Evolutionary conservation across 1,140 invertebrate species (phyloP).

Genomic region (Leptinotarsa lineolata): DNA sequence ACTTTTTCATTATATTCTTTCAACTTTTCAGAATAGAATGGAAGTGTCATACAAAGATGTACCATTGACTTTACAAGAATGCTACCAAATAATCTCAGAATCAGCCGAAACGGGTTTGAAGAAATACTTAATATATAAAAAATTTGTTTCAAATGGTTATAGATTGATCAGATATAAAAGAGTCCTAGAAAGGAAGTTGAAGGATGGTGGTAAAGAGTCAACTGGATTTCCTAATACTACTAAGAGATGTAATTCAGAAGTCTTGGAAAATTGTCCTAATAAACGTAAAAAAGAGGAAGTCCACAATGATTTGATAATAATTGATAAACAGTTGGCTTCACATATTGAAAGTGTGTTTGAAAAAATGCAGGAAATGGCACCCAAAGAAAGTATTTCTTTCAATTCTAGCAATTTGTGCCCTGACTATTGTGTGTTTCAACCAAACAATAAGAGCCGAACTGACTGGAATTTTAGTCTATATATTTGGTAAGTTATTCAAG

Average conservation of each 20-base stretch:
- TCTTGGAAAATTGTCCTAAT: not conserved
- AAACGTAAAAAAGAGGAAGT: not conserved
- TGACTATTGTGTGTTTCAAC: conserved; percentile 41
- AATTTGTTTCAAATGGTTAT: conserved; percentile 47
- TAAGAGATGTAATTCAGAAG: conserved; percentile 11
- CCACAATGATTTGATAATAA: not conserved
- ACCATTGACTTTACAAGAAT: conserved; percentile 49
- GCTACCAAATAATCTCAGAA: conserved; percentile 45
- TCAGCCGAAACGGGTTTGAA: conserved; percentile 32
- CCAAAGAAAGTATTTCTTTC: conserved; percentile 19
- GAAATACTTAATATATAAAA: conserved; percentile 48
- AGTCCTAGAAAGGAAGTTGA: conserved; percentile 20
- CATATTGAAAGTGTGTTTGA: conserved; percentile 31
- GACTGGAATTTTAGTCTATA: conserved; percentile 38
- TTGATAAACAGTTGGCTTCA: not conserved
- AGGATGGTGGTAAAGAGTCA: not conserved
- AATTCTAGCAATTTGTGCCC: conserved; percentile 16
- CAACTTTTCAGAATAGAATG: conserved; percentile 44
- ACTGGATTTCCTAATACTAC: not conserved
- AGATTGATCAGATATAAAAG: conserved; percentile 35
- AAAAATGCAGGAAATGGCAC: conserved; percentile 26
- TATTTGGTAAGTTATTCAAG: conserved; percentile 35
- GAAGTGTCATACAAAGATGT: conserved; percentile 46
- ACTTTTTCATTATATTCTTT: too few species aligned
- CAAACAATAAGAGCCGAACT: conserved; percentile 27